A percentile compares a stretch with the other conserved stretches of the same genome.
These are phyloP conservation scores for Heliocidaris erythrogramma DNA, from an alignment of 35 echinoderm and acorn worm genomes.

Conservation along the genomic window DNA sequence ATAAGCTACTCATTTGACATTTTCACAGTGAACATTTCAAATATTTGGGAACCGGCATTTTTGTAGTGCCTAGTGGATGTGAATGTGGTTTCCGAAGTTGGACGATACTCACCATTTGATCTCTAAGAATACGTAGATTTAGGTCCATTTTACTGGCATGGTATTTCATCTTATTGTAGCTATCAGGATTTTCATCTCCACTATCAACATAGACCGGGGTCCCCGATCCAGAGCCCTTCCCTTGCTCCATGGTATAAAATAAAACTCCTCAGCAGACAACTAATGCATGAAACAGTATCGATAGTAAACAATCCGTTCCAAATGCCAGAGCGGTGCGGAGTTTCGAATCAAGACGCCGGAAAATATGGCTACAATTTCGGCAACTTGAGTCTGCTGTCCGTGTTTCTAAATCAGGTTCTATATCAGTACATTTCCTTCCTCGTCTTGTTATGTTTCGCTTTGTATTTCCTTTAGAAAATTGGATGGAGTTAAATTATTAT, in stretches of 20 bases:
- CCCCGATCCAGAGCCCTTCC: conserved; percentile 28
- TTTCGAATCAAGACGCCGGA: background rate
- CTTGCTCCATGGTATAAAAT: conserved; percentile 29
- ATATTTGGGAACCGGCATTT: no score
- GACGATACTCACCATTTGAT: conserved; percentile 59
- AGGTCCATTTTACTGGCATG: conserved; percentile 67
- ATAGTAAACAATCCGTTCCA: background rate
- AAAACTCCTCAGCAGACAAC: background rate
- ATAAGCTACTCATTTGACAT: background rate
- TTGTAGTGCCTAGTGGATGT: background rate
- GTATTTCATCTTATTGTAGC: conserved; percentile 55
- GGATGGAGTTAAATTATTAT: background rate
- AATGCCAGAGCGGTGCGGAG: background rate
- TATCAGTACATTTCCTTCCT: background rate
- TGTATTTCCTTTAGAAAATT: background rate
- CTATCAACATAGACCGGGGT: conserved; percentile 29
- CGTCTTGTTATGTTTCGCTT: background rate
- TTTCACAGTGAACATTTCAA: no score
- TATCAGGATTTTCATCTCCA: conserved; percentile 19
- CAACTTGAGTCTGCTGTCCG: background rate
- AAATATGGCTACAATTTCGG: background rate
- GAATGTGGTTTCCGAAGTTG: background rate
- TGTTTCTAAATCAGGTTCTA: background rate
- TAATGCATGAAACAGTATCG: background rate
- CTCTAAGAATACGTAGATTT: conserved; percentile 51